Base-by-base conservation (phyloP, 1,140 invertebrate species). In the Ceratosolen fusciceps region DNA sequence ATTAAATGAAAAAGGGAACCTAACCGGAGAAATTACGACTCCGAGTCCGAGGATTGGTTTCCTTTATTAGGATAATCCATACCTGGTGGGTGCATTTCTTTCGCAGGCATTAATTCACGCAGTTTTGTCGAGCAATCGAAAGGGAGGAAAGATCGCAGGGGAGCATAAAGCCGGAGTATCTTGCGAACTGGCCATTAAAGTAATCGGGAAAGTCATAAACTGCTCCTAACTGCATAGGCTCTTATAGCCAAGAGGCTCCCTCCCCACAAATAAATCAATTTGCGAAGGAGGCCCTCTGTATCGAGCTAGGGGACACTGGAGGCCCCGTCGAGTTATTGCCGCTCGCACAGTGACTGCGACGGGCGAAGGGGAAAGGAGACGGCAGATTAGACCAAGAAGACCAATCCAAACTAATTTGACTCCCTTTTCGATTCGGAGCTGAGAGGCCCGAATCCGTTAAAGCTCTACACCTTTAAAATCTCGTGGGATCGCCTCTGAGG, bases 251-350 rank as follows among this genome's bases (percentile, higher is more conserved):
- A 65, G 19, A 65, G 31, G 31, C 19, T 65, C 10, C 60, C 7
- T 37, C 10, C 31, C 2, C 43, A 52, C 31, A 29, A 77, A 70
- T 43, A 70, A 77, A 77, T 77, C 74, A 77, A 77, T 77, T 77
- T 77, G 19, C 26, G 26, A 67, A 39, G 2, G 37, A 54, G 10
- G 29, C 39, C n/a, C 16, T 19, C 24, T 12, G 67, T 5, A 31
- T 62, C 34, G 16, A 8, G 29, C 29, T 37, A 26, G 16, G 67
- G 9, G n/a, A 21, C 31, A 43, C 34, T 12, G 9, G 21, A 47
- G 12, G 2, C n/a, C n/a, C 4, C 8, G n/a, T 4, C 39, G 34
- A 37, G 65, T 26, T 43, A 43, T 39, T 29, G 37, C 0, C 19
- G 16, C 21, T 49, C 43, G 39, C 10, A 29, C 67, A 24, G 39